Evolutionary conservation across 2,113 vertebrate genomes (phyloP), one percentile per base, ranked within the genome.

Genomic region (Heliornis fulica): DNA sequence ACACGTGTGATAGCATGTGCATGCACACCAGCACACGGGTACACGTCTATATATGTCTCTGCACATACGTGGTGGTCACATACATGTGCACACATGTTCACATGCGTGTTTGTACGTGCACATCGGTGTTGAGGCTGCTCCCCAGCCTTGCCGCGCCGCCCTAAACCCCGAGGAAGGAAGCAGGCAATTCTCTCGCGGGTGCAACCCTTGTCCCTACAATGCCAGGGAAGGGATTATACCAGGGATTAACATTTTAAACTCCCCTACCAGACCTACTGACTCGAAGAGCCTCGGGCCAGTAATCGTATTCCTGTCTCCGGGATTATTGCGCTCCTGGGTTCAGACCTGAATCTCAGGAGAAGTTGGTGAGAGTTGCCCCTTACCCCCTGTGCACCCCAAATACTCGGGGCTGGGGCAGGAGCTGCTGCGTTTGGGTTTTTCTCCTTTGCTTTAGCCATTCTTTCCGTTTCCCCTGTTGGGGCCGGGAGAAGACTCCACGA

Each of bases 191-290:
- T 97, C 95, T 95, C 29, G 87, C 28, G 96, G 96, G 91, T 87
- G 85, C 94, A 80, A 87, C 57, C 87, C 97, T 97, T 97, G 95
- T 96, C 94, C 86, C 8, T 87, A 97, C 96, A 95, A 97, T 63
- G 95, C 98, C 97, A 98, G 97, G 93, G 95, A 97, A 98, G 77
- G 98, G 98, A 98, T 99, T 98, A 98, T 97, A 97, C 92, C 95
- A 96, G 85, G 98, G 98, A 99, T 99, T 99, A 99, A 98, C 98
- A 98, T 98, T 98, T 98, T 97, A 98, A 99, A 99, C 98, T 98
- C 97, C 86, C 71, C 91, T 64, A 96, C 97, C 98, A 98, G 98
- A 98, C 95, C 98, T 98, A 98, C 98, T 98, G 98, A 98, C 98
- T 98, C 97, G 98, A 59, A 98, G 98, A 98, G 98, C 97, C 95